These are phyloP conservation scores for Eubasilissa regina DNA, from an alignment of 1,140 invertebrate species.

Conservation along the genomic window DNA sequence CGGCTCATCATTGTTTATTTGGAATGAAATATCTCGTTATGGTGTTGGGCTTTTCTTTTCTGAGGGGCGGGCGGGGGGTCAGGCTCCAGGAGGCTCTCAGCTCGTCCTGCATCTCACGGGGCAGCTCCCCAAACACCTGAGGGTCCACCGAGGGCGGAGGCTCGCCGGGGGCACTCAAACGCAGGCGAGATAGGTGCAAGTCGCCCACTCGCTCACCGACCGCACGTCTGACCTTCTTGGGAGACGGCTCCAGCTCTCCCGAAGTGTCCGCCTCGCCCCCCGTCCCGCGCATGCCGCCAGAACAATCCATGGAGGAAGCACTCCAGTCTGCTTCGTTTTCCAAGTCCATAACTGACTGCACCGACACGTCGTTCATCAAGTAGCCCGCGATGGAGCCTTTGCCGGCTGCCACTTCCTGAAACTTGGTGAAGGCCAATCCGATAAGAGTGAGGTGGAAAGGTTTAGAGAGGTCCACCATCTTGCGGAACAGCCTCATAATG, in stretches of 20 bases:
- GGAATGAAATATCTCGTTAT: slow-evolving; percentile 78
- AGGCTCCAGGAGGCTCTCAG: slow-evolving; percentile 76
- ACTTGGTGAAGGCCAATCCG: slow-evolving; percentile 85
- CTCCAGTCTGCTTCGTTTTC: slow-evolving; percentile 71
- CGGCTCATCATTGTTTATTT: slow-evolving; percentile 72
- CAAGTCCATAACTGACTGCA: slow-evolving; percentile 79
- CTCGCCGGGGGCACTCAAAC: slow-evolving; percentile 50
- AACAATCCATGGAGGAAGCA: slow-evolving; percentile 71
- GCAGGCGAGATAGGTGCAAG: slow-evolving; percentile 65
- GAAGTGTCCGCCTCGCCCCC: slow-evolving; percentile 73
- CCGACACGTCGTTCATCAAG: slow-evolving; percentile 79
- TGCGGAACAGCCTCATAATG: slow-evolving; percentile 82
- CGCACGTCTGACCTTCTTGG: slow-evolving; percentile 78
- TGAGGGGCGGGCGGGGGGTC: slow-evolving; percentile 66
- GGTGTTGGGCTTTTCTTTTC: slow-evolving; percentile 70
- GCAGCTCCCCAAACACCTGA: slow-evolving; percentile 76
- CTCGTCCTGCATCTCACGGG: slow-evolving; percentile 76
- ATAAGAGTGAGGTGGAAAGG: slow-evolving; percentile 85
- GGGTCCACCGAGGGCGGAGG: slow-evolving; percentile 73
- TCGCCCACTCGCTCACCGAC: slow-evolving; percentile 71
- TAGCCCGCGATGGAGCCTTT: slow-evolving; percentile 81
- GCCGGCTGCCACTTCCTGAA: slow-evolving; percentile 78
- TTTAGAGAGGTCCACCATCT: slow-evolving; percentile 80
- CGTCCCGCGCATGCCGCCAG: slow-evolving; percentile 72
- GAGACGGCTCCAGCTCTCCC: slow-evolving; percentile 79